Conservation (phyloP, 2,888 invertebrate species). For the Papilio protenor region DNA sequence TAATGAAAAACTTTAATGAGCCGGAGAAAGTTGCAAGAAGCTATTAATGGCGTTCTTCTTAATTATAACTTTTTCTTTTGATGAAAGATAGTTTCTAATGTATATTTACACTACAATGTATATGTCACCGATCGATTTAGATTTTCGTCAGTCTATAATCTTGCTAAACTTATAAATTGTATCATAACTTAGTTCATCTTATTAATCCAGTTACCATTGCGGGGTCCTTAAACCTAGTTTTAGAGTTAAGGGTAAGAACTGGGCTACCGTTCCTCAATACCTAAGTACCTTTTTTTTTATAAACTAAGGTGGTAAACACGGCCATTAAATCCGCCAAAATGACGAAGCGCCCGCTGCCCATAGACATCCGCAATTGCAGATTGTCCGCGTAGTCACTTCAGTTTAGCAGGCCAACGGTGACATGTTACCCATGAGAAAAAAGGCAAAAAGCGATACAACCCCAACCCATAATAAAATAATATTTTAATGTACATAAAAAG, state of each 20-base stretch:
- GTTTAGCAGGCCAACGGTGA: too few species aligned
- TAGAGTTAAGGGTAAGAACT: not conserved
- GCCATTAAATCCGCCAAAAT: too few species aligned
- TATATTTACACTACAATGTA: not conserved
- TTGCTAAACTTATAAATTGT: not conserved
- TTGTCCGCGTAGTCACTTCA: too few species aligned
- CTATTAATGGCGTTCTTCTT: conserved; percentile 32
- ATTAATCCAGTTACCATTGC: not conserved
- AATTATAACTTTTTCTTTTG: conserved; percentile 33
- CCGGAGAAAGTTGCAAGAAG: conserved; percentile 30
- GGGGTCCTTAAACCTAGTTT: not conserved
- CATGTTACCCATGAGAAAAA: too few species aligned
- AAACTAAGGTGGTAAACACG: too few species aligned
- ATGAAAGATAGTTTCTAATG: conserved; percentile 11
- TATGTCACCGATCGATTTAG: not conserved
- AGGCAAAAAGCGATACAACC: too few species aligned
- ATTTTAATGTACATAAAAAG: too few species aligned
- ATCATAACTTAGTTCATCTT: not conserved
- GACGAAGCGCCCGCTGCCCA: too few species aligned
- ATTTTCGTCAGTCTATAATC: not conserved
- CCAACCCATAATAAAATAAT: too few species aligned
- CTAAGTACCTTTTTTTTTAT: not conserved
- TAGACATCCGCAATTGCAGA: not conserved
- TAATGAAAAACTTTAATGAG: conserved; percentile 38
- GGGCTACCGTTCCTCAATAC: not conserved